Evolutionary conservation across 2,888 invertebrate genomes (phyloP), one percentile per base, ranked within the genome.

Genomic region (Drosophila merina): DNA sequence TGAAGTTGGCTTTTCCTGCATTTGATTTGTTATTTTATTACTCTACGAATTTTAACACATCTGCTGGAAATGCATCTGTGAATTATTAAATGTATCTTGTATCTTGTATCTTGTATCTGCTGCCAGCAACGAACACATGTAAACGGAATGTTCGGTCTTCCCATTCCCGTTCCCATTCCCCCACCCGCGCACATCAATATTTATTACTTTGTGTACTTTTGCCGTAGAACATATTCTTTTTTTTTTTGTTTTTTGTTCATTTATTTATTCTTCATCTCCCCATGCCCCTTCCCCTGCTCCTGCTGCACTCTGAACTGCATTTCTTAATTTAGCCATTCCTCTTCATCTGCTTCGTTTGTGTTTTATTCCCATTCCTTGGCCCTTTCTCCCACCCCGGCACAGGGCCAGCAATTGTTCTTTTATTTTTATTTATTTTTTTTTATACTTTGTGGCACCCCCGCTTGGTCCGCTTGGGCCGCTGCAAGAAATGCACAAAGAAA

Each of bases 31-130:
- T 85, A 86, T 87, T 90, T 90, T 90, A 90, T 90, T 89, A 88
- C 90, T 90, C 82, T 89, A 90, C 89, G 88, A 90, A 90, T 90
- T 90, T 90, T 90, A 90, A 90, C 90, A 90, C 90, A 90, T 90
- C 90, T 90, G 90, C 86, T 89, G 87, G 78, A 83, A 86, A 86
- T 86, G 86, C 86, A 88, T 88, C 76, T 85, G 78, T 84, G 82
- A 86, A 81, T 81, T 81, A 81, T 81, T 81, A 81, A 81, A 81
- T 84, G 85, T 80, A 82, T 86, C 78, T 86, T 78, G 62, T 72
- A 71, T 64, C 73, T 51, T 59, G 45, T 68, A 71, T 64, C 73
- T 51, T 59, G 45, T 68, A 67, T 60, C 40, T 33, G 42, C 28
- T 28, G 36, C 12, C 31, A 54, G 38, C 57, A 49, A 57, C 76